Evolutionary conservation across 2,888 invertebrate species (phyloP).

Genomic region (Ichneumon xanthorius): DNA sequence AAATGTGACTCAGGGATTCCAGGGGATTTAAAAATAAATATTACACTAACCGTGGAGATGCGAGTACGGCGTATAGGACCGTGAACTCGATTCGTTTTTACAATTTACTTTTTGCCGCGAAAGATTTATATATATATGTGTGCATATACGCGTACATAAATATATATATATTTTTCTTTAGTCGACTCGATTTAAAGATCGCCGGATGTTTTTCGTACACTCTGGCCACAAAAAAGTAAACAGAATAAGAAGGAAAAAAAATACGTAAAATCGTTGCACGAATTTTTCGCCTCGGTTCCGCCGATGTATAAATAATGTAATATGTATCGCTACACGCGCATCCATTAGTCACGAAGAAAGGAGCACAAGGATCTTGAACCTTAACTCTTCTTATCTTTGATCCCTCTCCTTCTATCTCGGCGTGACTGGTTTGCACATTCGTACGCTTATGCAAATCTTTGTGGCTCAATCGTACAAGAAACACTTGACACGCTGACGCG

Average conservation of each 20-base stretch:
- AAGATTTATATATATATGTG: slow-evolving; percentile 29
- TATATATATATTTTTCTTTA: neutral
- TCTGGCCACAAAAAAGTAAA: slow-evolving; percentile 4
- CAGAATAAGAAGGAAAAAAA: slow-evolving; percentile 1
- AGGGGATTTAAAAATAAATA: slow-evolving; percentile 67
- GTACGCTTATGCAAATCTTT: slow-evolving; percentile 45
- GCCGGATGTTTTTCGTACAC: slow-evolving; percentile 61
- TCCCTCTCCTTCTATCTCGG: slow-evolving; percentile 8
- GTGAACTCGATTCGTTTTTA: slow-evolving; percentile 63
- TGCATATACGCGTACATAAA: neutral
- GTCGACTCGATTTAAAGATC: slow-evolving; percentile 46
- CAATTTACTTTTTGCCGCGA: slow-evolving; percentile 23
- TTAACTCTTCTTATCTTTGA: slow-evolving; percentile 10
- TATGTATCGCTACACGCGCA: slow-evolving; percentile 27
- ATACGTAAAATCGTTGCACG: neutral
- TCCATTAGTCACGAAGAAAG: slow-evolving; percentile 39
- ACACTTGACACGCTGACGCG: slow-evolving; percentile 9
- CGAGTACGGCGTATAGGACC: slow-evolving; percentile 59
- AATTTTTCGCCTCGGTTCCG: slow-evolving; percentile 11
- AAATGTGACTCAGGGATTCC: slow-evolving; percentile 66
- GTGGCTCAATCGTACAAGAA: slow-evolving; percentile 43
- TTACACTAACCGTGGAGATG: slow-evolving; percentile 57
- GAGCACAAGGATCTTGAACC: slow-evolving; percentile 44
- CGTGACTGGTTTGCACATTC: slow-evolving; percentile 8
- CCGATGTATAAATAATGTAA: slow-evolving; percentile 56